A percentile compares a stretch with the other conserved stretches of the same genome.
Evolutionary conservation across 2,113 vertebrate genomes (phyloP).

Genomic region (Phyllostomus discolor): DNA sequence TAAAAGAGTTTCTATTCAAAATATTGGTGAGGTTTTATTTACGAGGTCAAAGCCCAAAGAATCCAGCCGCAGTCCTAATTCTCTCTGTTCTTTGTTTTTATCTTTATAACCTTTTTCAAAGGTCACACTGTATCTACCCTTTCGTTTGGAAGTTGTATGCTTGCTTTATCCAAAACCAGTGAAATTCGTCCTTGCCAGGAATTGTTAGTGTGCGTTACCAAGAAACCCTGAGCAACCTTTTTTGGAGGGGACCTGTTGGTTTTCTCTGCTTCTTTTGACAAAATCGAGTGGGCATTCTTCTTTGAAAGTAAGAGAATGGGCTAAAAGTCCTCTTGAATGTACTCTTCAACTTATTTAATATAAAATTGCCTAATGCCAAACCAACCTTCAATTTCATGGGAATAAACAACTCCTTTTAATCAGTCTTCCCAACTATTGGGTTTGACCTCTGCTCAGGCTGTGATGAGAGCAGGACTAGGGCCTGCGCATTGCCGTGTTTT

Average conservation of each 20-base stretch:
- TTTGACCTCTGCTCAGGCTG: not conserved
- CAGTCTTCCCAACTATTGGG: not conserved
- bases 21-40: not conserved
- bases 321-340: not conserved
- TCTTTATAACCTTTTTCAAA: not conserved
- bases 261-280: not conserved
- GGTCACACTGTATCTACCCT: not conserved
- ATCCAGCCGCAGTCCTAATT: not conserved
- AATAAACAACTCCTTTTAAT: not conserved
- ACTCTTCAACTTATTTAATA: not conserved
- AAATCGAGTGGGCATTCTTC: not conserved
- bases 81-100: not conserved
- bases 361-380: not conserved
- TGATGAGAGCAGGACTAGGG: not conserved
- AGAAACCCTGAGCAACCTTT: not conserved
- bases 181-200: not conserved
- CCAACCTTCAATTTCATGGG: not conserved
- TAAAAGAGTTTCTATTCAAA: not conserved
- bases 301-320: not conserved
- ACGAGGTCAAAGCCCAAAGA: not conserved
- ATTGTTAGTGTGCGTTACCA: not conserved
- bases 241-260: not conserved
- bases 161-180: not conserved
- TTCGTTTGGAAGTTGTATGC: not conserved
- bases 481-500: too few relatives aligned